phyloP scores from a whole-genome alignment of 2,113 vertebrate genomes.

The Dicrurus megarhynchus region DNA sequence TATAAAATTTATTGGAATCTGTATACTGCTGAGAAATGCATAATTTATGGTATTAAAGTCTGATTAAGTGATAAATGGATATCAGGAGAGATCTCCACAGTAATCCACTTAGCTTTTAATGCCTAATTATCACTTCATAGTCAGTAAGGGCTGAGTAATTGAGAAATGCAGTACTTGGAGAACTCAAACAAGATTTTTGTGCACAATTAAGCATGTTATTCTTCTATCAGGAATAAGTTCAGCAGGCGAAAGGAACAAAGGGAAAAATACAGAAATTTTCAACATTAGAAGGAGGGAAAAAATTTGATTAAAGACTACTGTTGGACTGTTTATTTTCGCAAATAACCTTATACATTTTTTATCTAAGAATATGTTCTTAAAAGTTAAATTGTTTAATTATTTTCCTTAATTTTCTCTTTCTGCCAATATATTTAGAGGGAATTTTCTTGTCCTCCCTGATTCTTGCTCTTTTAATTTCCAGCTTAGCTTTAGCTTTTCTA shows the following conservation, averaged over 20 bases:
- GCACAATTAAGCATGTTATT: background rate
- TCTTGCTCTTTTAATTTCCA: background rate
- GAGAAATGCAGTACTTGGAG: slow-evolving; percentile 9
- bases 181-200: slow-evolving; percentile 7
- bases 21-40: slow-evolving; percentile 34
- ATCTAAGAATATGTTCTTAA: background rate
- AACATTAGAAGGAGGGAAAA: background rate
- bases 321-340: background rate
- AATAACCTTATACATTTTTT: background rate
- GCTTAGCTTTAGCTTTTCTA: background rate
- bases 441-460: background rate
- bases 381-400: background rate
- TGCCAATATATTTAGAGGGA: background rate
- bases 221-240: background rate
- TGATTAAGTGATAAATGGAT: slow-evolving; percentile 59
- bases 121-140: slow-evolving; percentile 39
- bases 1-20: slow-evolving; percentile 21
- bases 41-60: slow-evolving; percentile 35
- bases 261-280: background rate
- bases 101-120: slow-evolving; percentile 63
- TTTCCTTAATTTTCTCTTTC: background rate
- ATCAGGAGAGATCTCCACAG: slow-evolving; percentile 22
- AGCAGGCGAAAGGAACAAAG: background rate
- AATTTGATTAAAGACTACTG: background rate
- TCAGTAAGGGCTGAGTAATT: background rate